These are phyloP conservation scores for Drosophila varians DNA, from an alignment of 1,140 invertebrate species.

Conservation along the genomic window DNA sequence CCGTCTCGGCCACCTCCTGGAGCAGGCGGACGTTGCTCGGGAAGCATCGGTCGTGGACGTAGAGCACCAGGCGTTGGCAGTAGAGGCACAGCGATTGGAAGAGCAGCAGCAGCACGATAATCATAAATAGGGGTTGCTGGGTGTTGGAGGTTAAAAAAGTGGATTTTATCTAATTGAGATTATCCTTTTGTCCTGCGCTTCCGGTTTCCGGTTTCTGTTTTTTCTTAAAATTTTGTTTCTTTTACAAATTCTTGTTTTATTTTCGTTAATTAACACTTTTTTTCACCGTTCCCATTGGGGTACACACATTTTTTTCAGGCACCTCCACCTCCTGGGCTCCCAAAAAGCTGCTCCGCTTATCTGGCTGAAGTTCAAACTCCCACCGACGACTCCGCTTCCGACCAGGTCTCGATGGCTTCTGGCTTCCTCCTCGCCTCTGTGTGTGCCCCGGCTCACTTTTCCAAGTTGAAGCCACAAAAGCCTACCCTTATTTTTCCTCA, in stretches of 20 bases:
- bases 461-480: conserved; percentile 65
- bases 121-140: conserved; percentile 67
- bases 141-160: conserved; percentile 6
- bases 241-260: neutral
- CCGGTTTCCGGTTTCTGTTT: conserved; percentile 10
- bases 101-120: conserved; percentile 82
- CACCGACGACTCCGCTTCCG: conserved; percentile 52
- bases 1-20: conserved; percentile 76
- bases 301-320: conserved; percentile 40
- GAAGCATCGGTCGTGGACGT: conserved; percentile 81
- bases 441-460: conserved; percentile 35
- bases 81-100: conserved; percentile 83
- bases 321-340: conserved; percentile 40
- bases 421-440: conserved; percentile 7
- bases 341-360: conserved; percentile 32
- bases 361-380: conserved; percentile 26
- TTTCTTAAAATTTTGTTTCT: neutral
- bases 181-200: conserved; percentile 10
- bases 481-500: conserved; percentile 69
- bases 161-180: conserved; percentile 4
- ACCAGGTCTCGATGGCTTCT: conserved; percentile 46
- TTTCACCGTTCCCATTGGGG: conserved; percentile 13
- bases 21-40: conserved; percentile 76
- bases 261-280: neutral
- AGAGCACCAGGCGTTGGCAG: conserved; percentile 79